Percentiles rank a stretch among this genome's conserved stretches.
Conservation (phyloP, 1,140 invertebrate genomes). For the Helicoverpa armigera region DNA sequence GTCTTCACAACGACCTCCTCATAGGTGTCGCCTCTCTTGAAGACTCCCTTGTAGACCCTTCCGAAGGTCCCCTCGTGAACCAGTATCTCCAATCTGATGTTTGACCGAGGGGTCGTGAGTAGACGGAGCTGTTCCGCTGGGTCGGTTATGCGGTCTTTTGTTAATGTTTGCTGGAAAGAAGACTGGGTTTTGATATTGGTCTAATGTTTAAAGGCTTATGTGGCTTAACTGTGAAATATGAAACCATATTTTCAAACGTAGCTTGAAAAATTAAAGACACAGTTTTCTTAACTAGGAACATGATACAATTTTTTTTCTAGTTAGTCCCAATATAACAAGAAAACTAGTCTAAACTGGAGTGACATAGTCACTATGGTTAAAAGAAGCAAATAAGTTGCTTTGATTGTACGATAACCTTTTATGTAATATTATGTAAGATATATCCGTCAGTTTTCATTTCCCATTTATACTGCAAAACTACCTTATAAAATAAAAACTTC, state of each 20-base stretch:
- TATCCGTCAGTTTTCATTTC: no score
- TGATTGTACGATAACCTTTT: no score
- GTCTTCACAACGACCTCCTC: conserved; percentile 95
- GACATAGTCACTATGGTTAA: no score
- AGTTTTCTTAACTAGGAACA: no score
- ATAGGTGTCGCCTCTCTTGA: conserved; percentile 89
- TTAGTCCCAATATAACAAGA: no score
- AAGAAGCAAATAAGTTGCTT: neutral
- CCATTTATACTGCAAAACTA: no score
- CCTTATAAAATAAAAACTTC: no score
- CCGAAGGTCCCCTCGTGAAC: conserved; percentile 94
- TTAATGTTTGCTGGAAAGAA: conserved; percentile 72
- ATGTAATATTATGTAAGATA: no score
- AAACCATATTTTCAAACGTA: no score
- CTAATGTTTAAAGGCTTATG: neutral
- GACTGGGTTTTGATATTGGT: neutral
- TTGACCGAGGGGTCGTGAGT: conserved; percentile 89
- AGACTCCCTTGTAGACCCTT: conserved; percentile 91
- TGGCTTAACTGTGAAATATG: neutral
- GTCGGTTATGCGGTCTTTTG: conserved; percentile 84
- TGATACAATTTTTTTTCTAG: no score
- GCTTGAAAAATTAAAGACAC: no score
- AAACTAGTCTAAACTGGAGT: no score
- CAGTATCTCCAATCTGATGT: conserved; percentile 88
- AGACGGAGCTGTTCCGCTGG: conserved; percentile 90